Percentiles rank a stretch among this genome's conserved stretches.
Evolutionary conservation across 2,797 vertebrate genomes (phyloP).

Genomic region (Pitangus sulphuratus): DNA sequence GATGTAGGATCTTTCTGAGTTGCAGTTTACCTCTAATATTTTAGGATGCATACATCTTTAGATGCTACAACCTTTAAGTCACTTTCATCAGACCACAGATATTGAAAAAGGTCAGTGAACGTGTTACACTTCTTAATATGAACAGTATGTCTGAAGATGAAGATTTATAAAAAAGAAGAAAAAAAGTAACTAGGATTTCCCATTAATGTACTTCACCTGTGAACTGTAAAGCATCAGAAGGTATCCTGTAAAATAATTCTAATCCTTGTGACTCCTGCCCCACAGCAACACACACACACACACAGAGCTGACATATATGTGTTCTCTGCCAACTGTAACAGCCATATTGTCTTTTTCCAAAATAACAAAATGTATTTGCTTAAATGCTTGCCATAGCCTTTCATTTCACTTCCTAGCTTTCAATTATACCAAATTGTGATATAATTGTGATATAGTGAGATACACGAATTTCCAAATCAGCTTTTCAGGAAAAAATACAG

Average conservation of each 20-base stretch:
- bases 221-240: not conserved
- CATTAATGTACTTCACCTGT: not conserved
- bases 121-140: not conserved
- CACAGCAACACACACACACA: not conserved
- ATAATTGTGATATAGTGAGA: not conserved
- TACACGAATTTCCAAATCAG: not conserved
- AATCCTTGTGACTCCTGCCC: not conserved
- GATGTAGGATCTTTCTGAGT: not conserved
- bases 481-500: not conserved
- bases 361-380: not conserved
- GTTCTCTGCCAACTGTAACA: not conserved
- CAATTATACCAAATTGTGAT: not conserved
- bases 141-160: not conserved
- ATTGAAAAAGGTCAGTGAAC: not conserved
- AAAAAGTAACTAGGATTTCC: not conserved
- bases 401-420: not conserved
- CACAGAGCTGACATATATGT: not conserved
- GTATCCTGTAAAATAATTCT: not conserved
- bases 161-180: not conserved
- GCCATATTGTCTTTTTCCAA: not conserved
- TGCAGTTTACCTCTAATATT: not conserved
- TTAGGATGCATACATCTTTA: not conserved
- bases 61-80: conserved; percentile 9
- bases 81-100: not conserved
- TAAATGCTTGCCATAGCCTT: not conserved